Base-by-base conservation (phyloP, 1,140 invertebrate species). In the Sesamia nonagrioides region DNA sequence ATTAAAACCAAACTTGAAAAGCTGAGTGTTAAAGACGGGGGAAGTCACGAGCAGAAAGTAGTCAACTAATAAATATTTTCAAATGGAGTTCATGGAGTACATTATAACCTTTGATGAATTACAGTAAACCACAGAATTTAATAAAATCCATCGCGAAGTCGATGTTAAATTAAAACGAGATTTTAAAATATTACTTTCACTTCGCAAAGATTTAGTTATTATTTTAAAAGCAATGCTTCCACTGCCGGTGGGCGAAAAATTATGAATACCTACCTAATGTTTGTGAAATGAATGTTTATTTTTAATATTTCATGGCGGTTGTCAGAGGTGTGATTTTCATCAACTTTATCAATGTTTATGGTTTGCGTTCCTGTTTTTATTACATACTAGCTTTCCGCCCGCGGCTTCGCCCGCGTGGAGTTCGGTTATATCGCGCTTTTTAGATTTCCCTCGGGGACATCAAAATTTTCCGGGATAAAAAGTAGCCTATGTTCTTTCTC, bases 191-290 rank as follows among this genome's bases (percentile, higher is more conserved):
- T 50, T 69, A 48, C 33, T 71, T 71, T n/a, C 42, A 13, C 40
- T 69, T 21, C 13, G 68, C 8, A 13, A 40, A 48, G 27, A 71
- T 71, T 71, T 9, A 54, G 68, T 54, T 71, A 71, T 71, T 71
- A 71, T 37, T 71, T 71, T 71, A 71, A 71, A 71, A 71, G 68
- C 68, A 8, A 48, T 13, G 48, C 45, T 15, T 5, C 42, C 33
- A 18, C 15, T 48, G 13, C n/a, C 45, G 40, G 40, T 50, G 21
- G 66, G 11, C 21, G 45, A 33, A 9, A 48, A 50, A 69, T 48
- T 69, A 33, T 69, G 48, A 69, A 69, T 69, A 69, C 50, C 21
- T 69, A 21, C 1, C 37, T n/a, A 27, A 33, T 54, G 54, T 71
- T 71, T 52, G 48, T 54, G 11, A 52, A 71, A 71, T 71, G 68